phyloP scores from a whole-genome alignment of 2,797 vertebrate species.

The Trematomus bernacchii region DNA sequence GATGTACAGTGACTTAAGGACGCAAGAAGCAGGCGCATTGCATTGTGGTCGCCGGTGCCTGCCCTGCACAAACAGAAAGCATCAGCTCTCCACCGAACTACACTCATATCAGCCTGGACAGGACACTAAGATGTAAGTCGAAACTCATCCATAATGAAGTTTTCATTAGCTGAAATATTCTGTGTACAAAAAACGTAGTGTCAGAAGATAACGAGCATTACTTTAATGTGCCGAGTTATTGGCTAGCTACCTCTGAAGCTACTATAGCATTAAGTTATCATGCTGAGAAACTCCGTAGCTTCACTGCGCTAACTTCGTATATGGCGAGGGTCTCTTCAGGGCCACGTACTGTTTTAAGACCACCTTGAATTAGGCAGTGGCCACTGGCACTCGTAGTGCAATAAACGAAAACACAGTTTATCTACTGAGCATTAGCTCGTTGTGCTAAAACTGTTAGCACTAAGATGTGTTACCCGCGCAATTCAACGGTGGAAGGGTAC shows the following conservation, averaged over 20 bases:
- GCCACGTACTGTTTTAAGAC: fast-evolving
- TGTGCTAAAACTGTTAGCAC: slow-evolving; percentile 40
- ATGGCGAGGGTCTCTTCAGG: fast-evolving
- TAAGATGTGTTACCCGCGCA: slow-evolving; percentile 55
- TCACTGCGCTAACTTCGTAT: not conserved
- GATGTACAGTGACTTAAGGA: slow-evolving; percentile 4
- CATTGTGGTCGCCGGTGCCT: slow-evolving; percentile 66
- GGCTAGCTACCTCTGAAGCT: not conserved
- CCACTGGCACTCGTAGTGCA: fast-evolving
- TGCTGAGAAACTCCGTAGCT: not conserved
- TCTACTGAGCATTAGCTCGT: not conserved
- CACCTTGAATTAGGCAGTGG: fast-evolving
- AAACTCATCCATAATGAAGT: fast-evolving
- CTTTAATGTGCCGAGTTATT: not conserved
- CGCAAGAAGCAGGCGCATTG: slow-evolving; percentile 27
- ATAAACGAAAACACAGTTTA: fast-evolving
- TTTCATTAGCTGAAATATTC: fast-evolving
- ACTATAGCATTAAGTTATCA: slow-evolving; percentile 2
- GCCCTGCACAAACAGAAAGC: slow-evolving; percentile 48
- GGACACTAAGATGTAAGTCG: slow-evolving; percentile 15
- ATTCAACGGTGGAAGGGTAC: slow-evolving; percentile 15
- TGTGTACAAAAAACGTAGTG: fast-evolving
- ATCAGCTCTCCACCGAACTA: not conserved
- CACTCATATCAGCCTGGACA: not conserved
- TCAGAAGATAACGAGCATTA: fast-evolving